These are phyloP conservation scores for Crocidura indochinensis DNA, from an alignment of 2,797 vertebrate genomes.

Conservation along the genomic window DNA sequence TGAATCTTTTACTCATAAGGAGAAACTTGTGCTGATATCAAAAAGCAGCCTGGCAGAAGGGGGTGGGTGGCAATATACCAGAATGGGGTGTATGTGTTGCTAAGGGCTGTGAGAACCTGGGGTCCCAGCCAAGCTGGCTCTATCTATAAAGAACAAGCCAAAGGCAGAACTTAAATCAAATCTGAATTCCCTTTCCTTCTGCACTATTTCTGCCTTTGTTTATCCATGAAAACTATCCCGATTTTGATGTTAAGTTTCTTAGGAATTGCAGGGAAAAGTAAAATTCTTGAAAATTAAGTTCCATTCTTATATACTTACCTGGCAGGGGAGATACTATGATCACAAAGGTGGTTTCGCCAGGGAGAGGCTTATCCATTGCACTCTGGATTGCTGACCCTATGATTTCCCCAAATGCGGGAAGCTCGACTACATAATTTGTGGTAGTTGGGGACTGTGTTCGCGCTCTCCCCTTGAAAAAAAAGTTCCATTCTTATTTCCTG, in stretches of 20 bases:
- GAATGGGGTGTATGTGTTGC: background rate
- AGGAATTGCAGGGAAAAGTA: background rate
- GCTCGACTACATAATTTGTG: too few relatives aligned
- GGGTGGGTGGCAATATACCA: background rate
- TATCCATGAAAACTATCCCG: background rate
- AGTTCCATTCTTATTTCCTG: background rate
- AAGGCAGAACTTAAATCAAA: background rate
- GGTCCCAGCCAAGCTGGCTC: background rate
- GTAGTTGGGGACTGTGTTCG: too few relatives aligned
- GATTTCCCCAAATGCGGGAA: too few relatives aligned
- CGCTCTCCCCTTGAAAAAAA: background rate
- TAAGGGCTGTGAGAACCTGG: background rate
- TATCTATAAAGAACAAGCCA: background rate
- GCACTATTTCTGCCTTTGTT: background rate
- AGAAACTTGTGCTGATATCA: conserved; percentile 14
- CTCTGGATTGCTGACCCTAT: too few relatives aligned
- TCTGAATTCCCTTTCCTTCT: background rate
- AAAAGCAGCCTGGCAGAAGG: background rate
- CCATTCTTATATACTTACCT: too few relatives aligned
- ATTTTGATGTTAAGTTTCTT: background rate
- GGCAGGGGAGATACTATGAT: too few relatives aligned
- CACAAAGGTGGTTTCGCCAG: too few relatives aligned
- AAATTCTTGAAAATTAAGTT: background rate
- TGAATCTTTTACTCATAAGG: background rate
- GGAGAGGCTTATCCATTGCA: too few relatives aligned